These are phyloP conservation scores for Eulemur rufifrons DNA, from an alignment of 2,113 vertebrate species.

Conservation along the genomic window DNA sequence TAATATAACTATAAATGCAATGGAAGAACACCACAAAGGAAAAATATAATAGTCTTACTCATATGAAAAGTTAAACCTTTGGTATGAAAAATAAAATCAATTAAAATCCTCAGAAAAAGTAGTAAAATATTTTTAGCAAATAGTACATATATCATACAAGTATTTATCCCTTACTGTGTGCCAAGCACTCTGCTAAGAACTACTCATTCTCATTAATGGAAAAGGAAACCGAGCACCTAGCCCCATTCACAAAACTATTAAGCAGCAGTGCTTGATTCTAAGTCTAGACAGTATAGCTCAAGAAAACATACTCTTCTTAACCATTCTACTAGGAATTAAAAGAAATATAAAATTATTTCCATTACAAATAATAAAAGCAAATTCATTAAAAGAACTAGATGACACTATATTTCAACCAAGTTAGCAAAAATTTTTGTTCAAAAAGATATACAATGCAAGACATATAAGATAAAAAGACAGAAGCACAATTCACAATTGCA, in stretches of 20 bases:
- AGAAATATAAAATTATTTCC: not conserved
- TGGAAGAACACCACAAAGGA: not conserved
- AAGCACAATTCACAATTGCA: no score
- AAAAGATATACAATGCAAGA: not conserved
- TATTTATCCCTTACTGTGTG: not conserved
- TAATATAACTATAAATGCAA: not conserved
- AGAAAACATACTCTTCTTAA: not conserved
- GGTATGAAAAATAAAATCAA: not conserved
- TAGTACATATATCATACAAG: not conserved
- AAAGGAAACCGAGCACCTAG: not conserved
- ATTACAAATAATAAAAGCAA: not conserved
- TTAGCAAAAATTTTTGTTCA: not conserved
- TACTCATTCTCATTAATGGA: not conserved
- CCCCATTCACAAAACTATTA: not conserved
- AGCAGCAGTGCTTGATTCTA: not conserved
- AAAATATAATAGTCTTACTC: not conserved
- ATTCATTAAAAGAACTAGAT: not conserved
- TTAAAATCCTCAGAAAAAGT: not conserved
- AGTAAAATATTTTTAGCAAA: constrained; percentile 1
- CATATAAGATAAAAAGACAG: not conserved
- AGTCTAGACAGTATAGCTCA: not conserved
- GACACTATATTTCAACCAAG: not conserved
- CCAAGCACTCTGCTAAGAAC: not conserved
- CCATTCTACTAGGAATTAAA: not conserved
- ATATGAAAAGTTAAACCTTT: not conserved